These are phyloP conservation scores for Piliocolobus tephrosceles DNA, from an alignment of 2,113 vertebrate genomes.

Conservation along the genomic window DNA sequence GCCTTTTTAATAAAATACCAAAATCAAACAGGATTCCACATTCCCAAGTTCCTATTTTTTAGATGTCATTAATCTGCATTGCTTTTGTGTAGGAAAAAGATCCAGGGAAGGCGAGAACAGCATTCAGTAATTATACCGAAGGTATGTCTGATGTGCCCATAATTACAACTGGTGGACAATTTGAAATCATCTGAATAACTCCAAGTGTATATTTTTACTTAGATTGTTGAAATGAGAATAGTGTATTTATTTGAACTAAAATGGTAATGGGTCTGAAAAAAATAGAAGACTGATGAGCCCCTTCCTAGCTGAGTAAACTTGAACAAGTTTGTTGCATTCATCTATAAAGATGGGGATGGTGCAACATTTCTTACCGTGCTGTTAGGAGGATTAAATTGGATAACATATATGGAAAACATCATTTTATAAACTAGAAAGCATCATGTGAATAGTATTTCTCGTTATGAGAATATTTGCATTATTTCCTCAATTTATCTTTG, in stretches of 20 bases:
- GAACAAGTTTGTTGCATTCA: neutral
- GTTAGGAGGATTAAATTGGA: neutral
- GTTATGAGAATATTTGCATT: neutral
- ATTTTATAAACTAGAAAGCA: neutral
- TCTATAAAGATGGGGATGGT: neutral
- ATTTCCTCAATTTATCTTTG: neutral
- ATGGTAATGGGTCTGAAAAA: neutral
- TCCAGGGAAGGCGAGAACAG: neutral
- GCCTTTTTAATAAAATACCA: conserved; percentile 55
- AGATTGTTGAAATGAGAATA: neutral
- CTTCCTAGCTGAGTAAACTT: neutral
- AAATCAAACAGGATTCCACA: conserved; percentile 52
- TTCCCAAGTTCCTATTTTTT: neutral
- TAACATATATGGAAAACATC: neutral
- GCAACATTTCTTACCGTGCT: accelerated
- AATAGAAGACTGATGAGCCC: neutral
- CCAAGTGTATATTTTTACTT: neutral
- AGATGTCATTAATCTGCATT: neutral
- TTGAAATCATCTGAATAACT: neutral
- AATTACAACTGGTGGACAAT: neutral
- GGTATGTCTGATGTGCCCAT: neutral
- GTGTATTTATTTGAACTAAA: neutral
- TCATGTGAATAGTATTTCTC: neutral
- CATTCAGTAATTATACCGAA: neutral
- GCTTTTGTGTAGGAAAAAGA: neutral